Percentiles rank a stretch among this genome's conserved stretches.
These are phyloP conservation scores for Capreolus pygargus DNA, from an alignment of 2,113 vertebrate genomes.

Conservation along the genomic window DNA sequence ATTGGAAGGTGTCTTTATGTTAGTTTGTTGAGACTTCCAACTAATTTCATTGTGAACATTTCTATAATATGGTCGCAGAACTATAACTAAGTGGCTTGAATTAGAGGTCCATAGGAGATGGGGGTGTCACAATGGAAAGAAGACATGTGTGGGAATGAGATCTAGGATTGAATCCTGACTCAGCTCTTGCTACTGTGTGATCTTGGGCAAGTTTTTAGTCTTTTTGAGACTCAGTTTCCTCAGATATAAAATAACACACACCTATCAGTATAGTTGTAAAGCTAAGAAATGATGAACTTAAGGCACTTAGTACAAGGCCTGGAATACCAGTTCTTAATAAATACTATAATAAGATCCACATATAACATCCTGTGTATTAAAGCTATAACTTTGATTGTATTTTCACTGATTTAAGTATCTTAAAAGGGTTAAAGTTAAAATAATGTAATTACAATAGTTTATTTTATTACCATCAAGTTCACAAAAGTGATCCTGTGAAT, in stretches of 20 bases:
- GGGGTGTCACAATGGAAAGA: background rate
- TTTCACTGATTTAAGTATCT: background rate
- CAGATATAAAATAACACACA: background rate
- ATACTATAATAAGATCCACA: background rate
- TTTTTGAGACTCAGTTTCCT: slow-evolving; percentile 3
- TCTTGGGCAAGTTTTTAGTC: background rate
- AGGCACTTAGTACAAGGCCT: background rate
- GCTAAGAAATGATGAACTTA: background rate
- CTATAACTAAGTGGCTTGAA: background rate
- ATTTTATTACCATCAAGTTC: slow-evolving; percentile 92
- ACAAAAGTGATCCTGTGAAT: slow-evolving; percentile 98
- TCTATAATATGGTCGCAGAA: background rate
- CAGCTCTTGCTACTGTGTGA: background rate
- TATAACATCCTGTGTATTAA: background rate
- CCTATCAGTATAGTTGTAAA: background rate
- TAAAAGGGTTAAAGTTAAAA: background rate
- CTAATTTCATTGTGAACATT: background rate
- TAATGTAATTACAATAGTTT: slow-evolving; percentile 17
- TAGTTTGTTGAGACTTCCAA: background rate
- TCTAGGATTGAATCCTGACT: background rate
- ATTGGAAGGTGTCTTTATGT: background rate
- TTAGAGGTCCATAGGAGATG: background rate
- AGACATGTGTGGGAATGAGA: background rate
- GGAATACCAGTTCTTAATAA: background rate
- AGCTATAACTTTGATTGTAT: background rate